Base-by-base conservation (phyloP, 2,797 vertebrate genomes). In the Acrossocheilus fasciatus region DNA sequence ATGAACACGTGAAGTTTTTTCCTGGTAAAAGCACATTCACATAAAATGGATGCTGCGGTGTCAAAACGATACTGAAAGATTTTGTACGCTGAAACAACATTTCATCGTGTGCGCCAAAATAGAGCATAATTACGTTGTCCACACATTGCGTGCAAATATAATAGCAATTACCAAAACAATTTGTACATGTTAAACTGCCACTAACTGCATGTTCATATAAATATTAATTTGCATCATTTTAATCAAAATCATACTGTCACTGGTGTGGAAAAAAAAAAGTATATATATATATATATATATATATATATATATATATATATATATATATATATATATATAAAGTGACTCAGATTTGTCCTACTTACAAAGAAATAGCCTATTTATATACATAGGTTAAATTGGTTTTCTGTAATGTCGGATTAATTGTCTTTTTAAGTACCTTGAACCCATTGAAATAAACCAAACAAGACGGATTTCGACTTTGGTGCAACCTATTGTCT, bases 401-500 rank as follows among this genome's bases (percentile, higher is more conserved):
- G 86, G 90, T 73, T 54, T 74, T 89, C 78, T 89, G 84, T 90
- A 91, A 88, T 69, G 84, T 59, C 36, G 36, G 52, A 84, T 88
- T 84, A 87, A 87, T 93, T 88, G 66, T 70, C 79, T 68, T 26
- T 81, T 84, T 74, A 54, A 50, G 79, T 85, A 88, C 77, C 59
- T 90, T 87, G 52, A 70, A 45, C 69, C 68, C 80, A 50, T 68
- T 87, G 52, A 81, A 90, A 86, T 77, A 84, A 84, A 83, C 87
- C 78, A 74, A 87, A 85, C 87, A 77, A 47, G 88, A 87, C 43
- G 66, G 76, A 82, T 87, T 73, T 89, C 41, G 91, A 91, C 82
- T 83, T 86, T 72, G 85, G 83, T 87, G 47, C 81, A 66, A 45
- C 74, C 84, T 87, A 91, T 91, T 84, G 88, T 90, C 92, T 84